These are phyloP conservation scores for Actenoides lindsayi DNA, from an alignment of 2,113 vertebrate species.

Conservation along the genomic window DNA sequence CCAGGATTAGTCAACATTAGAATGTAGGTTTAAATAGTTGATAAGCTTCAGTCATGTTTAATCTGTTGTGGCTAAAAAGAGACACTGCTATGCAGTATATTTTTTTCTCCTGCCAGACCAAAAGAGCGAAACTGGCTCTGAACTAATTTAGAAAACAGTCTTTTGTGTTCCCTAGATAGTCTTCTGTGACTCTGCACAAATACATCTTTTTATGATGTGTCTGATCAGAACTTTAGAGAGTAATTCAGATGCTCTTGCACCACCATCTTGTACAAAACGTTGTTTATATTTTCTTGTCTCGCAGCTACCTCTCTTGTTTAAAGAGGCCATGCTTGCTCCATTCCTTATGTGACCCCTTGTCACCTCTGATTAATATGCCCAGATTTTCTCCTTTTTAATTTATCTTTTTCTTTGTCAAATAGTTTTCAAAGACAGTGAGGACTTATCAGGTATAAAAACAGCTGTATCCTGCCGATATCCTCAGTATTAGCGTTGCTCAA, in stretches of 20 bases:
- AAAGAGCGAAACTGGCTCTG: not conserved
- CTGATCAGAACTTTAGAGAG: not conserved
- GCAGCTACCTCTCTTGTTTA: not conserved
- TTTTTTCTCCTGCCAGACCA: not conserved
- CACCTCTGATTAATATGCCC: not conserved
- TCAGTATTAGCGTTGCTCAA: not conserved
- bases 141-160: not conserved
- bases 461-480: not conserved
- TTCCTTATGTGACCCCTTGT: not conserved
- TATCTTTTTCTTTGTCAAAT: not conserved
- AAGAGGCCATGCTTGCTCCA: not conserved
- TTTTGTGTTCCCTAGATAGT: not conserved
- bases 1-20: not conserved
- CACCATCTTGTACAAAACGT: not conserved
- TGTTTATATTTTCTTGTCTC: not conserved
- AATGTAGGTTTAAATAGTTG: not conserved
- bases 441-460: not conserved
- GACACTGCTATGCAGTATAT: not conserved
- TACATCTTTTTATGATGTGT: not conserved
- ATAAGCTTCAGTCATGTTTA: not conserved
- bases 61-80: not conserved
- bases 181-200: not conserved
- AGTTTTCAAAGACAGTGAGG: not conserved
- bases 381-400: not conserved
- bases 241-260: not conserved